phyloP scores from a whole-genome alignment of 2,888 invertebrate species.

The Pristionchus fissidentatus region DNA sequence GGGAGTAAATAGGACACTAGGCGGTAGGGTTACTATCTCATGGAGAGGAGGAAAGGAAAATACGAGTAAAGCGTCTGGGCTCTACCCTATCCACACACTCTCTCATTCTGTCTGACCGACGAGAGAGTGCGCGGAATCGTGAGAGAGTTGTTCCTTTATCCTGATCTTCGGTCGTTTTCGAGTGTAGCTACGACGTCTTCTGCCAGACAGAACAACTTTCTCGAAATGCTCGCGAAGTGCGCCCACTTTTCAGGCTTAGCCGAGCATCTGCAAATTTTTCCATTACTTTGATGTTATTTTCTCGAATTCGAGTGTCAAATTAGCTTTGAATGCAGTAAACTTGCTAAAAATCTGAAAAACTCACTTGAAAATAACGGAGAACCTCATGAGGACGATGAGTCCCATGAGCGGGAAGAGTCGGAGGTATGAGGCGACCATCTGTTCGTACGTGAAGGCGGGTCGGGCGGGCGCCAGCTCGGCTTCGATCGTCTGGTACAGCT shows the following conservation, averaged over 20 bases:
- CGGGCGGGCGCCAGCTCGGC: neutral
- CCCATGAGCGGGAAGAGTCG: neutral
- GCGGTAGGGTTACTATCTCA: neutral
- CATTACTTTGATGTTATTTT: neutral
- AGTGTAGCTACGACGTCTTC: neutral
- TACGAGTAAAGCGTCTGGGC: neutral
- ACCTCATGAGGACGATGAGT: neutral
- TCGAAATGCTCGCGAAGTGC: too few relatives aligned
- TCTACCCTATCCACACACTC: neutral
- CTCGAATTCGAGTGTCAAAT: neutral
- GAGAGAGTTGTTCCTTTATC: too few relatives aligned
- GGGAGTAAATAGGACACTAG: neutral
- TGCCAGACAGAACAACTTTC: neutral
- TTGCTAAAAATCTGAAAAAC: neutral
- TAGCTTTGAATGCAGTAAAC: neutral
- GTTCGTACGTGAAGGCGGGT: neutral
- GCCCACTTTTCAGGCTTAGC: too few relatives aligned
- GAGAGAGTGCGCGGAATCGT: neutral
- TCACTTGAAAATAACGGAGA: constrained; percentile 25
- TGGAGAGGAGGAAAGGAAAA: neutral
- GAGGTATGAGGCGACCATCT: neutral
- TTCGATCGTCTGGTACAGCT: neutral
- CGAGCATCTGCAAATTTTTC: too few relatives aligned
- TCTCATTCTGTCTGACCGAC: neutral
- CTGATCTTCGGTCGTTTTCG: too few relatives aligned